Evolutionary conservation across 2,888 invertebrate species (phyloP).

Genomic region (Tuta absoluta): DNA sequence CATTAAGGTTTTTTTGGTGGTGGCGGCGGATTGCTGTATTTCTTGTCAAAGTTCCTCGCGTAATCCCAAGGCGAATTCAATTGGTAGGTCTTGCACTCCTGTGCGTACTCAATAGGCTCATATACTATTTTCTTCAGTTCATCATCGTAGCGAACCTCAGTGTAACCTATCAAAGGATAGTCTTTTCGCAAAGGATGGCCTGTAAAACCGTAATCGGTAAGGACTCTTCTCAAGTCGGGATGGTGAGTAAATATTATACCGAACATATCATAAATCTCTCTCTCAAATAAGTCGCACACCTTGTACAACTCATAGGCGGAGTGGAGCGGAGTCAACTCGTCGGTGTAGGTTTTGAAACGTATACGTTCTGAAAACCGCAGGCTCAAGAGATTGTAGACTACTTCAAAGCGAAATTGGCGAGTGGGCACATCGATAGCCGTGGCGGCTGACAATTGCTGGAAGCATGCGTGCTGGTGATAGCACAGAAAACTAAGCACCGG

Average conservation of each 20-base stretch:
- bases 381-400: conserved; percentile 60
- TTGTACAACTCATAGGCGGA: conserved; percentile 60
- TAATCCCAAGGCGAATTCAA: conserved; percentile 71
- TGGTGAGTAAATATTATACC: conserved; percentile 69
- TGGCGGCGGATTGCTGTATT: conserved; percentile 42
- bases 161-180: conserved; percentile 68
- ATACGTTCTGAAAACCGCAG: conserved; percentile 55
- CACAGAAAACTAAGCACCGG: conserved; percentile 62
- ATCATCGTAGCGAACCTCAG: conserved; percentile 72
- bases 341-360: conserved; percentile 68
- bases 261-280: conserved; percentile 72
- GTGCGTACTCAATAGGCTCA: conserved; percentile 68
- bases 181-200: conserved; percentile 75
- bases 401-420: conserved; percentile 65
- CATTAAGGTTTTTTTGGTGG: neutral
- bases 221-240: conserved; percentile 67
- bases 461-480: conserved; percentile 68
- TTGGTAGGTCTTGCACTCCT: conserved; percentile 58
- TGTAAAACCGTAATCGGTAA: conserved; percentile 71
- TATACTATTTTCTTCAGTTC: conserved; percentile 71
- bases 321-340: conserved; percentile 66
- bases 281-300: conserved; percentile 56
- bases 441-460: conserved; percentile 54
- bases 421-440: conserved; percentile 71
- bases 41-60: conserved; percentile 62